A percentile compares a stretch with the other conserved stretches of the same genome.
Evolutionary conservation across 2,113 vertebrate species (phyloP).

Genomic region (Chloroceryle aenea): DNA sequence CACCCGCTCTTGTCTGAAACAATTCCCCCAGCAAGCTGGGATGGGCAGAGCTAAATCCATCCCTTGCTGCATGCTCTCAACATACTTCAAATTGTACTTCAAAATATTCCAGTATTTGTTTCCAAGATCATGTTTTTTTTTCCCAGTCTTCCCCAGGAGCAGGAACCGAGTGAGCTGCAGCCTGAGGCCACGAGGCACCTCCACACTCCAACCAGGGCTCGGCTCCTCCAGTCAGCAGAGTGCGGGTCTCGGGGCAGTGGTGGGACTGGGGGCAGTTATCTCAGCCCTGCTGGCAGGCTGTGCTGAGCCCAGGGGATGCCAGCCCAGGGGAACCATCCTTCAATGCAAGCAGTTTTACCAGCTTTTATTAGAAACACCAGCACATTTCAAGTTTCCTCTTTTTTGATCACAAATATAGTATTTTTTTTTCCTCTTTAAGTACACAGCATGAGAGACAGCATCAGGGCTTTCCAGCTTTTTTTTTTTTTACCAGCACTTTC

Average conservation of each 20-base stretch:
- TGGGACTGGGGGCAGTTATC: background rate
- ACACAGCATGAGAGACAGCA: slow-evolving; percentile 76
- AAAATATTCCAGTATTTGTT: background rate
- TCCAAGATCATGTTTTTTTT: background rate
- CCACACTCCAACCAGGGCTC: background rate
- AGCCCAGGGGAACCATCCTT: slow-evolving; percentile 74
- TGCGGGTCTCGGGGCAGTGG: background rate
- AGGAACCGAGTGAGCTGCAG: background rate
- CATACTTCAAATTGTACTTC: background rate
- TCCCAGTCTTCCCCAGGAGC: background rate
- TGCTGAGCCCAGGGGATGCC: slow-evolving; percentile 2
- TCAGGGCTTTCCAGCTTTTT: slow-evolving; percentile 55
- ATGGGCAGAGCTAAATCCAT: background rate
- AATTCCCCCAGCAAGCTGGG: background rate
- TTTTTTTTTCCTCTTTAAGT: slow-evolving; percentile 72
- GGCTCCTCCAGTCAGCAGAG: background rate
- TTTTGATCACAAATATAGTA: slow-evolving; percentile 81
- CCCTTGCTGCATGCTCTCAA: background rate
- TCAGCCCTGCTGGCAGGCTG: background rate
- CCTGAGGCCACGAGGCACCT: background rate
- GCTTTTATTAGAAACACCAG: slow-evolving; percentile 83
- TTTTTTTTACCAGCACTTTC: slow-evolving; percentile 41
- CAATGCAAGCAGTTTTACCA: slow-evolving; percentile 78
- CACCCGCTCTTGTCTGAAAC: background rate
- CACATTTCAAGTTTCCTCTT: slow-evolving; percentile 79